Base-by-base conservation (phyloP, 2,113 vertebrate genomes). In the Oreochromis tanganicae region DNA sequence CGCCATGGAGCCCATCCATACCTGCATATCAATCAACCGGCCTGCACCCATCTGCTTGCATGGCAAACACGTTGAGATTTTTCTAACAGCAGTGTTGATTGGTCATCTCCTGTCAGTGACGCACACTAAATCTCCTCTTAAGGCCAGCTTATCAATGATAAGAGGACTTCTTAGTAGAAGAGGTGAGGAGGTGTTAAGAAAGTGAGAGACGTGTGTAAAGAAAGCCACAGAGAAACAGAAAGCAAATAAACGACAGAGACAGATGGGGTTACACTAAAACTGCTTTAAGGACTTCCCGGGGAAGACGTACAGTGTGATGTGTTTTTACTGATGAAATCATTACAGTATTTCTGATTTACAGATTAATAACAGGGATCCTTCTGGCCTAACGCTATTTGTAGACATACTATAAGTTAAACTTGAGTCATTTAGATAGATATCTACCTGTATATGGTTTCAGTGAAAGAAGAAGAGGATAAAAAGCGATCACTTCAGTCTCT, bases 111-210 rank as follows among this genome's bases (percentile, higher is more conserved):
- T 86, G 86, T 80, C 55, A 21, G 5, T 91, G 93, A 92, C 88
- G 71, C 87, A 89, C 85, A 90, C 21, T 57, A 93, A 95, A 94
- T 89, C 91, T 81, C 90, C 43, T 89, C 78, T 90, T 57, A 88
- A 88, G 83, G 32, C 55, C 80, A 88, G 68, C 82, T 91, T 86
- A 93, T 93, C 86, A 89, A 92, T 89, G 87, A 92, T 94, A 80
- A 90, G 56, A 66, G 36, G 81, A 85, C 85, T 48, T 85, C 87
- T 81, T 83, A 34, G 43, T 21, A 61, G 55, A 21, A 16, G 34
- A 43, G 29, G 11, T 9, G 41, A 27, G 73, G 50, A 52, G 12
- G 24, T 82, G 57, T 43, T 43, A 19, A 29, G 32, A 71, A 27
- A 71, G 54, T 34, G 3, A 56, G 11, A 71, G 75, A 21, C 19